Percentiles rank a stretch among this genome's conserved stretches.
These are phyloP conservation scores for Tanaodytes sp. DNA, from an alignment of 2,888 invertebrate genomes.

Conservation along the genomic window DNA sequence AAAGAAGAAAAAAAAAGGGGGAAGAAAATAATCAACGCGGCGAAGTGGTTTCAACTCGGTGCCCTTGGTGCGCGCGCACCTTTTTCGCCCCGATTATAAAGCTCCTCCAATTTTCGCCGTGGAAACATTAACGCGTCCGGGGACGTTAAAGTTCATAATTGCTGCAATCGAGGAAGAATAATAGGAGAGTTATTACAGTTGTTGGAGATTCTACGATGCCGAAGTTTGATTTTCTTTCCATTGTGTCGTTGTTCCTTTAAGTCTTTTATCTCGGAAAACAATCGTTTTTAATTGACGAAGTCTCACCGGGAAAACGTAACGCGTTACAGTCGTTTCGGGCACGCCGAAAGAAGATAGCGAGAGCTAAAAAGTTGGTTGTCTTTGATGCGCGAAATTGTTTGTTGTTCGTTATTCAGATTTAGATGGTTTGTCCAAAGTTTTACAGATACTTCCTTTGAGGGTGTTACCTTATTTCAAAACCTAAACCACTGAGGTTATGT, in stretches of 20 bases:
- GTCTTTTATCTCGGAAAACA: constrained; percentile 46
- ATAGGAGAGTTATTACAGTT: constrained; percentile 50
- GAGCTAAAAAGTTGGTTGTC: not conserved
- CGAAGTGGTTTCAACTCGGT: no score
- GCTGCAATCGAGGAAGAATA: constrained; percentile 45
- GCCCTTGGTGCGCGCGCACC: no score
- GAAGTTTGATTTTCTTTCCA: constrained; percentile 51
- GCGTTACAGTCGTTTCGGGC: constrained; percentile 4
- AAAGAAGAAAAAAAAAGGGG: no score
- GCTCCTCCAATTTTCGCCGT: constrained; percentile 25
- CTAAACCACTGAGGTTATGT: no score
- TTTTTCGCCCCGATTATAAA: no score
- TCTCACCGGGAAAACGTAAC: constrained; percentile 35
- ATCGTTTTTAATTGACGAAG: constrained; percentile 33
- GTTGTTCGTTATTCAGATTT: no score
- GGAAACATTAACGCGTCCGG: constrained; percentile 33
- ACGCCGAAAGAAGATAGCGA: no score
- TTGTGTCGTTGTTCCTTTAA: constrained; percentile 40
- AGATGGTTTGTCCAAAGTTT: no score
- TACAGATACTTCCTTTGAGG: no score
- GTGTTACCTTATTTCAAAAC: no score
- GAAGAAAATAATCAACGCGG: no score
- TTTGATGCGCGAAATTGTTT: not conserved
- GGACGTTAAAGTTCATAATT: constrained; percentile 47
- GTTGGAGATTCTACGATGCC: constrained; percentile 41